Conservation (phyloP, 2,797 vertebrate species). For the Gallinago nigripennis region DNA sequence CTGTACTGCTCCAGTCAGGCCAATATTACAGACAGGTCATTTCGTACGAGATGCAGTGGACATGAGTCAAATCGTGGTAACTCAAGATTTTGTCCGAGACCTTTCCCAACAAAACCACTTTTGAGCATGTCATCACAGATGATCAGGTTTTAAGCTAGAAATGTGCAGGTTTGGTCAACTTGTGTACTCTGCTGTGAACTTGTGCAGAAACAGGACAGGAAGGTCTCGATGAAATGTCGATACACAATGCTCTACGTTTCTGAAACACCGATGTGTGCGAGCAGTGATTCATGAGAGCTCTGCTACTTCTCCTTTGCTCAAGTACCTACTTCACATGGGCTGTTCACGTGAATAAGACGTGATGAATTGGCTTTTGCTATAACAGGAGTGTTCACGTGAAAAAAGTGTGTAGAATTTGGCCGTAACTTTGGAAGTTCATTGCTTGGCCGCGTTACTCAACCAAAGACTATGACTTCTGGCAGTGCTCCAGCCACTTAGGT, state of each 20-base stretch:
- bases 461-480: neutral
- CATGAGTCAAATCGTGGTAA: neutral
- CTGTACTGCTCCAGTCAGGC: neutral
- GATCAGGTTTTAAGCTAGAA: neutral
- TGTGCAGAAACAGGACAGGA: neutral
- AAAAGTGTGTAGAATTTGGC: neutral
- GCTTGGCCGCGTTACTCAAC: neutral
- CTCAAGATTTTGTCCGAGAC: neutral
- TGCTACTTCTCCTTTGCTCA: neutral
- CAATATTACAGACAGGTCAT: neutral
- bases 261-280: neutral
- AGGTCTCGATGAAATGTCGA: neutral
- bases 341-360: neutral
- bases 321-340: fast-evolving
- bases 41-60: neutral
- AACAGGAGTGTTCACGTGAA: neutral
- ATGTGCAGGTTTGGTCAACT: neutral
- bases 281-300: neutral
- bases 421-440: neutral
- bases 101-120: neutral
- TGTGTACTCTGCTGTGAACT: neutral
- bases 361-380: neutral
- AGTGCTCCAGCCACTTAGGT: neutral
- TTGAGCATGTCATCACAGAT: neutral
- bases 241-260: neutral